Evolutionary conservation across 2,888 invertebrate genomes (phyloP), one percentile per base, ranked within the genome.

Genomic region (Yponomeuta evonymella): DNA sequence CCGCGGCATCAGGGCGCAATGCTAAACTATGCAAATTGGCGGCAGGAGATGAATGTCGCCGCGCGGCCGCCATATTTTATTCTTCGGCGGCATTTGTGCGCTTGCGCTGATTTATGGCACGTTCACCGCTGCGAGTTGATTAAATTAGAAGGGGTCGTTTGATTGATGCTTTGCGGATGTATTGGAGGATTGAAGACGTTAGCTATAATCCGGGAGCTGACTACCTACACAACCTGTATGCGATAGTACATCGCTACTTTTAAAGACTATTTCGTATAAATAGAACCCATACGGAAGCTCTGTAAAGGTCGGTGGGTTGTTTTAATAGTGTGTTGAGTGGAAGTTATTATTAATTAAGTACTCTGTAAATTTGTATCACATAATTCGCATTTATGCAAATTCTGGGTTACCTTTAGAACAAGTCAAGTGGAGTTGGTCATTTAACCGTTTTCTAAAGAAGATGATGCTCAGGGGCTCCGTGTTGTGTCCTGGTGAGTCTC

Each of bases 1-100:
- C 69, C 33, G 69, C 30, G 48, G 29, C 62, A 72, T 78, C 75
- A 67, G n/a, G 73, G 72, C 43, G 66, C 48, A 72, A 78, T 76
- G 76, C 76, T 77, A 76, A 79, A 72, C 73, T 78, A 84, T 84
- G 83, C 79, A 84, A 85, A 84, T 83, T 78, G 78, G 79, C 83
- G 81, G 80, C 79, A 79, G 81, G 81, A 77, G 81, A 83, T 81
- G 81, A 81, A 81, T 79, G 85, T 79, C 81, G 77, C 75, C 70
- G 70, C 70, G 70, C 67, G 68, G 72, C 73, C 72, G 78, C 79
- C 83, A 81, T 83, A 80, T 81, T 81, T 84, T 78, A 81, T 77
- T 75, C 69, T 71, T 67, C 62, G 75, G 72, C 73, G 43, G 48
- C 72, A 70, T 65, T 65, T 69, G 69, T 15, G n/a, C 75, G 74